Evolutionary conservation across 1,140 invertebrate genomes (phyloP), one percentile per base, ranked within the genome.

Genomic region (Pomacea maculata): DNA sequence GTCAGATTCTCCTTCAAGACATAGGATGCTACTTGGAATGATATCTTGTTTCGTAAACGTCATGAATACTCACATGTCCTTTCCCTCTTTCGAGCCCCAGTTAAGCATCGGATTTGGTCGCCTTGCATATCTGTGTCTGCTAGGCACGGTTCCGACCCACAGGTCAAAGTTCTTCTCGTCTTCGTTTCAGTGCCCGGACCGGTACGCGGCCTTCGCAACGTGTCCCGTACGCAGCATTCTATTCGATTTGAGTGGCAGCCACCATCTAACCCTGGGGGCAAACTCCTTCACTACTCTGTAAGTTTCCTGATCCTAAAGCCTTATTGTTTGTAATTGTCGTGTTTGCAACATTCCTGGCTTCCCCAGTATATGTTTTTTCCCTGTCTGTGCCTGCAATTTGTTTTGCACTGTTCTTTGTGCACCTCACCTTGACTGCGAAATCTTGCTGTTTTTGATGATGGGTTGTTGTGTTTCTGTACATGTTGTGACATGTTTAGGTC

Each of bases 121-220:
- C 4, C 34, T 71, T 34, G 21, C 21, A 65, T 19, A 7, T 65
- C n/a, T 4, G 64, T 17, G 17, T 65, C 2, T 65, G 17, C 64
- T 19, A 19, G 17, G 17, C n/a, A n/a, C n/a, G 64, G 17, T n/a
- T 65, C n/a, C 64, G 7, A 4, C n/a, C 29, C n/a, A 17, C 45
- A 21, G 71, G 45, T 9, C 17, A 34, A 21, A n/a, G 17, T 19
- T 73, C 1, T 71, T 17, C 52, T 70, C 67, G 19, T 14, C 65
- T 57, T 34, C 75, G 19, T 83, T 85, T 52, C 77, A 88, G 87
- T 88, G 25, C 87, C 87, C 12, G 84, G 85, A 15, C 82, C 80
- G 57, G 85, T 88, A 10, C 70, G 73, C 11, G 61, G 72, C 8
- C 81, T 88, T 29, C 81, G 78, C 61, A 88, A 88, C 72, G 83